Evolutionary conservation across 2,113 vertebrate species (phyloP), one percentile per base, ranked within the genome.

Genomic region (Malaclemys terrapin): DNA sequence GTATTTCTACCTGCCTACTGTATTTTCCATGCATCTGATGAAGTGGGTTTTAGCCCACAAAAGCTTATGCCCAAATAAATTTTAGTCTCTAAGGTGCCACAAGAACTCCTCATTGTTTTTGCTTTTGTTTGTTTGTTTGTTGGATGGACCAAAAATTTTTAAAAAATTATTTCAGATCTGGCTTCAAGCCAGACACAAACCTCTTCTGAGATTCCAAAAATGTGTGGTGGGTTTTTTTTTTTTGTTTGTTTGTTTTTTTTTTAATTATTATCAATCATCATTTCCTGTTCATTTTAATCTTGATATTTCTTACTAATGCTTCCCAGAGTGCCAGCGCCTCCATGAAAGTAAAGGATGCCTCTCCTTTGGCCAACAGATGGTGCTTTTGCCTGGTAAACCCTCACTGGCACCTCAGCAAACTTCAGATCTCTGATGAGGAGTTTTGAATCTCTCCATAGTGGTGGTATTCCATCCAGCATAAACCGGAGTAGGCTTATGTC

Each of bases 291-390:
- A 42, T 78, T 90, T 82, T 90, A 95, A 96, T 83, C 75, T 80
- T 93, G 52, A 22, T 20, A 6, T 96, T 87, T 84, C 98, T 98
- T 98, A 99, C 98, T 98, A 79, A 99, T 97, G 88, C 97, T 98
- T 22, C 99, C 98, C 20, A 98, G 47, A 5, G 98, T 88, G 94
- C 98, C 97, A 13, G 97, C 98, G 8, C 98, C 98, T 91, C 99
- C 98, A 1, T 99, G 98, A 96, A 98, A 98, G 93, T 98, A 99
- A 1, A 99, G 75, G 25, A 99, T 93, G 53, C 98, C 98, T 97
- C 94, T 96, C 87, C 97, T 96, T 92, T 93, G 96, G 31, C 94
- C 90, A 0, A 87, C 56, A 19, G 97, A 91, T 29, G 86, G 69
- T 4, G 82, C 3, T 50, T 97, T 98, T 29, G 98, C 98, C 94